Evolutionary conservation across 2,888 invertebrate genomes (phyloP), one percentile per base, ranked within the genome.

Genomic region (Drosophila mercatorum): DNA sequence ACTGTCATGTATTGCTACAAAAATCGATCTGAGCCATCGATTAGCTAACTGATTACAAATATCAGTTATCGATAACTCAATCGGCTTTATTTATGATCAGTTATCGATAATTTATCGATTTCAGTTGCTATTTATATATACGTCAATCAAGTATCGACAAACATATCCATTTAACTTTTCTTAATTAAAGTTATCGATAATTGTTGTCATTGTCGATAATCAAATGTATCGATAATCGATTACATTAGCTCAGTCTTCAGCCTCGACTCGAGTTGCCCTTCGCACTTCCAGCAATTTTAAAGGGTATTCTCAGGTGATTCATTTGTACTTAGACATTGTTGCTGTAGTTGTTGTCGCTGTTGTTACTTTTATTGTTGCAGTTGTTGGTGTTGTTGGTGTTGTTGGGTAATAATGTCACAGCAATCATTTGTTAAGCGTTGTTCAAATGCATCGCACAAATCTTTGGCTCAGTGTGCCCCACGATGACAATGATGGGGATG

Each of bases 331-430:
- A 8, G 22, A 2, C 7, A 8, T 38, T 53, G 38, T 38, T 38
- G 11, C 1, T 36, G 40, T 53, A 8, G 26, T 44, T 14, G 62
- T 14, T 22, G 22, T 22, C 22, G 22, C 22, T 26, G 10, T 10
- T 65, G 59, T 22, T 22, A 22, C 22, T 22, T 22, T 22, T 22
- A 22, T 22, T 22, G 22, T 22, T 22, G 22, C 6, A 3, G 14
- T 3, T 26, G 14, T 34, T 14, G 7, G 34, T 22, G 56, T 11
- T 26, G 10, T 10, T 65, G 59, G 74, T 73, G 64, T 72, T 72
- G 56, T 71, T 52, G 64, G 67, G 64, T 55, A 81, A 81, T 81
- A 81, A 78, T 80, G 77, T 81, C 79, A 70, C 77, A 65, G 80
- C 60, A 65, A 80, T 76, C 77, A 79, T 73, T 71, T 72, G 72